Evolutionary conservation across 2,797 vertebrate species (phyloP).

Genomic region (Geotrypetes seraphini): DNA sequence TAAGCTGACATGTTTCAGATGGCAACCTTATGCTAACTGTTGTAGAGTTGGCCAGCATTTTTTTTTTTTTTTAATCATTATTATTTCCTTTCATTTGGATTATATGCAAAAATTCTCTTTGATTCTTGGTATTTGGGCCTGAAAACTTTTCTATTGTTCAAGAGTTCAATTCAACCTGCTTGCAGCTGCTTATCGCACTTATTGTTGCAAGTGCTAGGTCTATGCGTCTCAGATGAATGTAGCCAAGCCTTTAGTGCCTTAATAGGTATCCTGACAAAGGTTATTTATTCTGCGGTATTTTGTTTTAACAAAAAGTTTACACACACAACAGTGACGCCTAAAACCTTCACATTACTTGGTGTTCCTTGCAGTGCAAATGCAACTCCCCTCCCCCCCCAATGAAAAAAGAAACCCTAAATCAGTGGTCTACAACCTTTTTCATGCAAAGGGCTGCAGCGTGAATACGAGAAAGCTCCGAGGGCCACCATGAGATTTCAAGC

Average conservation of each 20-base stretch:
- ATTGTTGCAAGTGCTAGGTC: slow-evolving; percentile 68
- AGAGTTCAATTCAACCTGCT: slow-evolving; percentile 73
- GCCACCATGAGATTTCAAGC: too few species aligned
- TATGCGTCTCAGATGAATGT: slow-evolving; percentile 68
- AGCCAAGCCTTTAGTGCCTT: slow-evolving; percentile 67
- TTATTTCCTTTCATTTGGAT: slow-evolving; percentile 59
- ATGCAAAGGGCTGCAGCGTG: too few species aligned
- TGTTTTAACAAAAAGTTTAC: slow-evolving; percentile 70
- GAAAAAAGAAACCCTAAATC: slow-evolving; percentile 14
- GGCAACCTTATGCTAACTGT: slow-evolving; percentile 55
- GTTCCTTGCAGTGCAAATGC: slow-evolving; percentile 27
- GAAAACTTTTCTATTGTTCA: slow-evolving; percentile 69
- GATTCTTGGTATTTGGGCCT: slow-evolving; percentile 56
- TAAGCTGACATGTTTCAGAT: slow-evolving; percentile 66
- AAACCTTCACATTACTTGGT: slow-evolving; percentile 56
- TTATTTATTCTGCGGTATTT: slow-evolving; percentile 63
- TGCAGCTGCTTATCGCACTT: slow-evolving; percentile 70
- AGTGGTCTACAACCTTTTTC: too few species aligned
- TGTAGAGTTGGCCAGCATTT: slow-evolving; percentile 52
- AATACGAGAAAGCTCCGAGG: too few species aligned
- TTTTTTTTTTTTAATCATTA: slow-evolving; percentile 27
- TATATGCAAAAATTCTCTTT: slow-evolving; percentile 60
- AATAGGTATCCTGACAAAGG: slow-evolving; percentile 75
- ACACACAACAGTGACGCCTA: slow-evolving; percentile 56
- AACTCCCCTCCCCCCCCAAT: too few species aligned